Evolutionary conservation across 2,113 vertebrate species (phyloP).

Genomic region (Holacanthus passer): DNA sequence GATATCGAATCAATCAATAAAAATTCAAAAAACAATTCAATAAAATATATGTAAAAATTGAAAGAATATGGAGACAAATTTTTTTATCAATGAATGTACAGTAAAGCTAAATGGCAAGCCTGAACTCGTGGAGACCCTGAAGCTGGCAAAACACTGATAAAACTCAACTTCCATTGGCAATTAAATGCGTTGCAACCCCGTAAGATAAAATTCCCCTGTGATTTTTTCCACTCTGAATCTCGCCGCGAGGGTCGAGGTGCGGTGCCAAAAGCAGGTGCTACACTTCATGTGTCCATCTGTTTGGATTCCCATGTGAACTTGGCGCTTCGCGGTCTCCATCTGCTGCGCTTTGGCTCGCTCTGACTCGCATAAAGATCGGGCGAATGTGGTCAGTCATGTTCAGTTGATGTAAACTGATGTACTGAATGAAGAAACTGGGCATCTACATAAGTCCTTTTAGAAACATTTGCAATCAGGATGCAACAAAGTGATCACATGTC

Average conservation of each 20-base stretch:
- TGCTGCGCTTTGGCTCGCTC: conserved; percentile 46
- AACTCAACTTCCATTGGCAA: conserved; percentile 16
- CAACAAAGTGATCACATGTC: not conserved
- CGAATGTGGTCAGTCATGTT: conserved; percentile 1
- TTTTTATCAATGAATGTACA: conserved; percentile 9
- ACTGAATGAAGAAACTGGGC: not conserved
- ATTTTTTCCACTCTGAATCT: conserved; percentile 38
- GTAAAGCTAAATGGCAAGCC: not conserved
- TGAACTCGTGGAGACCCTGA: not conserved
- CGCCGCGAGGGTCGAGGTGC: conserved; percentile 24
- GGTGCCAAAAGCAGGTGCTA: conserved; percentile 63
- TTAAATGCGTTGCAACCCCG: conserved; percentile 11
- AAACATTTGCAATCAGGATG: not conserved
- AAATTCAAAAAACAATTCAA: no score
- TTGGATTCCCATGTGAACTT: conserved; percentile 63
- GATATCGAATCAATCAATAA: not conserved
- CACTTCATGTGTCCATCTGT: conserved; percentile 74
- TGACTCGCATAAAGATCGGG: conserved; percentile 7
- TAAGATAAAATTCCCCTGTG: conserved; percentile 34
- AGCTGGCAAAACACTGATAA: conserved; percentile 26
- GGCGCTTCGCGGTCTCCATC: conserved; percentile 62
- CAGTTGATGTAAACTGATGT: conserved; percentile 5
- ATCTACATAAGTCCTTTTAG: not conserved
- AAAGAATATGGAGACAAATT: not conserved
- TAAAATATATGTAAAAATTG: not conserved